A percentile compares a stretch with the other conserved stretches of the same genome.
Evolutionary conservation across 2,113 vertebrate genomes (phyloP).

Genomic region (Caranx melampygus): DNA sequence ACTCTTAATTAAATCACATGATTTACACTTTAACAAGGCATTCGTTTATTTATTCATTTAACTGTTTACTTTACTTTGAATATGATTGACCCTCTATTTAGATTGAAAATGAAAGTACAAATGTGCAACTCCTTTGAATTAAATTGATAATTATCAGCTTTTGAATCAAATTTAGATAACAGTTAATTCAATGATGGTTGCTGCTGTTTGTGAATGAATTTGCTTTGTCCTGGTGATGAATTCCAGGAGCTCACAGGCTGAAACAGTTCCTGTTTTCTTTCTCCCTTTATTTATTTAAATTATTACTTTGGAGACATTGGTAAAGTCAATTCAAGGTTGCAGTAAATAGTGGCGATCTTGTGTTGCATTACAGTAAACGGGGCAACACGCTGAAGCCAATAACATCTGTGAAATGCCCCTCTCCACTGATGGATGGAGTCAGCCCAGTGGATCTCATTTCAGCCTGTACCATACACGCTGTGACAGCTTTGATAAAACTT

Average conservation of each 20-base stretch:
- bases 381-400: constrained; percentile 46
- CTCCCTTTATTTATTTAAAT: neutral
- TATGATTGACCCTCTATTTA: no score
- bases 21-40: no score
- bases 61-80: no score
- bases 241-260: neutral
- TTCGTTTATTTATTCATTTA: no score
- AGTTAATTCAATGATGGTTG: neutral
- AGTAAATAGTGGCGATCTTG: constrained; percentile 44
- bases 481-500: constrained; percentile 77
- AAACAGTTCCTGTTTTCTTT: neutral
- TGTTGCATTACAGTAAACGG: constrained; percentile 56
- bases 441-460: constrained; percentile 61
- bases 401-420: constrained; percentile 34
- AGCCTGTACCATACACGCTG: constrained; percentile 66
- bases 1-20: no score
- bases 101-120: no score
- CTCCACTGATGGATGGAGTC: constrained; percentile 42
- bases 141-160: neutral
- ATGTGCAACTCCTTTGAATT: no score
- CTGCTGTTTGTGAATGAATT: neutral
- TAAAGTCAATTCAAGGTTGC: constrained; percentile 56
- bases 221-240: neutral
- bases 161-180: neutral
- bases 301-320: neutral